Percentiles rank a stretch among this genome's conserved stretches.
Conservation (phyloP, 2,113 vertebrate species). For the Zingel zingel region DNA sequence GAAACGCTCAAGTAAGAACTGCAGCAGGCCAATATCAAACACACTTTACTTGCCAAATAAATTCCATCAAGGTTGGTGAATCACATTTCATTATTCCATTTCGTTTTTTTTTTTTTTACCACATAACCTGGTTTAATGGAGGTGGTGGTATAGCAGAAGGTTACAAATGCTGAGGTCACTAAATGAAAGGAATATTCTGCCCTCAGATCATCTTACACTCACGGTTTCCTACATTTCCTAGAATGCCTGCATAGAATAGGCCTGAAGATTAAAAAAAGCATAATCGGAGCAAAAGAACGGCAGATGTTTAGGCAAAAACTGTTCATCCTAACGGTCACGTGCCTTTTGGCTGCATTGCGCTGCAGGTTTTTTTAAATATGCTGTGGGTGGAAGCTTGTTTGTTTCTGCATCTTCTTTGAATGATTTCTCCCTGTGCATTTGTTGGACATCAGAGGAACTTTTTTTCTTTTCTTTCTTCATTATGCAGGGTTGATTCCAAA, state of each 20-base stretch:
- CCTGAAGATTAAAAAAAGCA: not conserved
- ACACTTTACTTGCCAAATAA: too few relatives aligned
- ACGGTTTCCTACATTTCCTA: not conserved
- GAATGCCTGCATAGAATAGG: not conserved
- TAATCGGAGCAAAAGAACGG: not conserved
- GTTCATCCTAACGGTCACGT: not conserved
- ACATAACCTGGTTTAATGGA: too few relatives aligned
- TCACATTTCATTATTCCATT: too few relatives aligned
- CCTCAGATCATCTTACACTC: not conserved
- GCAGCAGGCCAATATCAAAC: too few relatives aligned
- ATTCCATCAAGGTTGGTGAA: too few relatives aligned
- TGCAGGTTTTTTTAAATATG: conserved; percentile 21
- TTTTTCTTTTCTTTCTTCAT: not conserved
- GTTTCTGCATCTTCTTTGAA: conserved; percentile 22
- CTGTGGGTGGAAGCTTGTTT: conserved; percentile 15
- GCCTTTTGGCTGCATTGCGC: not conserved
- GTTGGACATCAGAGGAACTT: conserved; percentile 31
- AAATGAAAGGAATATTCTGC: not conserved
- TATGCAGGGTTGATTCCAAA: not conserved
- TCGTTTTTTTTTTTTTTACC: too few relatives aligned
- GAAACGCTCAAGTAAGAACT: not conserved
- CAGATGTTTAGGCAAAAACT: conserved; percentile 7
- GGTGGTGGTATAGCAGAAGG: too few relatives aligned
- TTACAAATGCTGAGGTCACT: not conserved
- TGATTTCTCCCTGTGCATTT: conserved; percentile 15